Evolutionary conservation across 1,140 invertebrate species (phyloP).

Genomic region (Ooceraea biroi): DNA sequence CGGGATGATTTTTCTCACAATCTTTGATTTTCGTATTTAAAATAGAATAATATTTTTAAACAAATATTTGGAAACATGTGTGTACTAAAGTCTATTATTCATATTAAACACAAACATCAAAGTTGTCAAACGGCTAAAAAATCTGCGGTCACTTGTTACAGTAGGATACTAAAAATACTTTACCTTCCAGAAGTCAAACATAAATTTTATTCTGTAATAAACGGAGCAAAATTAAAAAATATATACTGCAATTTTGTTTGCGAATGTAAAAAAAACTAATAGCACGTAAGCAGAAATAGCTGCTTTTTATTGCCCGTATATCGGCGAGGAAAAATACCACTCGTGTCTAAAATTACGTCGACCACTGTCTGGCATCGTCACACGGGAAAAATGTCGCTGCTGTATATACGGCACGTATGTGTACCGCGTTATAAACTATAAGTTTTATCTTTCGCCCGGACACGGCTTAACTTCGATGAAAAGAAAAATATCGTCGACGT

Average conservation of each 20-base stretch:
- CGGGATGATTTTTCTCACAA: background rate
- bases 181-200: background rate
- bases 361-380: background rate
- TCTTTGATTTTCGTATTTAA: background rate
- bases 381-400: slow-evolving; percentile 18
- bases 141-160: background rate
- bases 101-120: background rate
- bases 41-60: background rate
- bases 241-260: background rate
- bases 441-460: slow-evolving; percentile 42
- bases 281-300: slow-evolving; percentile 3
- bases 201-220: slow-evolving; percentile 31
- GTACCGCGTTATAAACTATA: slow-evolving; percentile 42
- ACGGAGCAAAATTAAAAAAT: slow-evolving; percentile 34
- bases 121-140: background rate
- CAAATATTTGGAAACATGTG: background rate
- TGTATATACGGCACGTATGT: too few species aligned
- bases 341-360: slow-evolving; percentile 37
- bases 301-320: slow-evolving; percentile 29
- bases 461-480: slow-evolving; percentile 35
- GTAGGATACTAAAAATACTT: slow-evolving; percentile 6
- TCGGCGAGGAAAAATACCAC: slow-evolving; percentile 4
- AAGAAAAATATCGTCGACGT: slow-evolving; percentile 46
- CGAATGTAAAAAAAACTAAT: slow-evolving; percentile 1
- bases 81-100: background rate